phyloP scores from a whole-genome alignment of 2,797 vertebrate genomes.

The Gobio occitaniae region DNA sequence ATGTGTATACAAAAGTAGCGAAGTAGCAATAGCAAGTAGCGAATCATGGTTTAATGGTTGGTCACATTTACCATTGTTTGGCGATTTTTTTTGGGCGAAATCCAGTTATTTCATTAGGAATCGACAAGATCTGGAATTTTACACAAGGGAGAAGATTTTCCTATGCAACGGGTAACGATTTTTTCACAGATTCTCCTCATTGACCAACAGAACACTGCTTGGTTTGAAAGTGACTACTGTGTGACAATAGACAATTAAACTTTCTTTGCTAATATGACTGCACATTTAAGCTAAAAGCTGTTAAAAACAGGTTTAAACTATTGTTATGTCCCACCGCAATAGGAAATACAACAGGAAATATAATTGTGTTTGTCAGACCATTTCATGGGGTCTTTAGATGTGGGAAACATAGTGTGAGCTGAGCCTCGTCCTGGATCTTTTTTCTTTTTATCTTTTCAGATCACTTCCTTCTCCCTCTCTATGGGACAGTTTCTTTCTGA shows the following conservation, averaged over 20 bases:
- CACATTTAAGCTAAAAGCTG: background rate
- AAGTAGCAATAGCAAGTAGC: background rate
- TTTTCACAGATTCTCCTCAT: background rate
- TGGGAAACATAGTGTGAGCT: background rate
- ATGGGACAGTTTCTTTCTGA: constrained; percentile 12
- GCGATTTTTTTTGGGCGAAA: background rate
- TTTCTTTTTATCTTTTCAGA: constrained; percentile 36
- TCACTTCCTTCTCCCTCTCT: constrained; percentile 27
- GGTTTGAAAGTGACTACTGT: background rate
- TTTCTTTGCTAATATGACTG: background rate
- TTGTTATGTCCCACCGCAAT: background rate
- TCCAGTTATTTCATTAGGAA: background rate
- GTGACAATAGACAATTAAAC: background rate
- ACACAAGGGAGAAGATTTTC: background rate
- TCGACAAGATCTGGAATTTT: background rate
- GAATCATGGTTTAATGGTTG: background rate
- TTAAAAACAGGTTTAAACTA: background rate
- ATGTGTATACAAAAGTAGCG: background rate
- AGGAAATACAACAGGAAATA: background rate
- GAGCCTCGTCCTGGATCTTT: background rate
- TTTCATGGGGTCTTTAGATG: constrained; percentile 1
- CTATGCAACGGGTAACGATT: background rate
- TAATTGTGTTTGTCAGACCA: background rate
- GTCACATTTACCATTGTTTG: background rate
- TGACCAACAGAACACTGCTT: background rate